Percentiles rank a stretch among this genome's conserved stretches.
phyloP scores from a whole-genome alignment of 2,797 vertebrate species.

The Leucoraja ocellata region DNA sequence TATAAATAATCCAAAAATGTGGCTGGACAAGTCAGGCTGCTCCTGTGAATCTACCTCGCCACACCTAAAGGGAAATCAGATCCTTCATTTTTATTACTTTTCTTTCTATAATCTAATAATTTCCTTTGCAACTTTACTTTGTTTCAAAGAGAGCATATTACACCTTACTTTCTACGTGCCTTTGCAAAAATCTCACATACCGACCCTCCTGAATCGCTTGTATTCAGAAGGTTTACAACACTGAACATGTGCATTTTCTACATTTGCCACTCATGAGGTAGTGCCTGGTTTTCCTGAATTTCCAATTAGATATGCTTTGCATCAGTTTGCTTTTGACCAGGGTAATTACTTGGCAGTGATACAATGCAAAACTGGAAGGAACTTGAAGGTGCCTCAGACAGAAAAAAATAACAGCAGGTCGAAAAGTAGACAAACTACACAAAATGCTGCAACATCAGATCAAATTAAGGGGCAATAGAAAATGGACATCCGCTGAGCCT shows the following conservation, averaged over 20 bases:
- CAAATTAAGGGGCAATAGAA: not conserved
- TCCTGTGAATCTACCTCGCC: not conserved
- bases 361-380: not conserved
- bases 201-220: too few species aligned
- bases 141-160: not conserved
- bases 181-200: too few species aligned
- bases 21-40: conserved; percentile 7
- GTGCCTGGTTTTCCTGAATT: conserved; percentile 53
- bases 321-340: not conserved
- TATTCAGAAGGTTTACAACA: conserved; percentile 38
- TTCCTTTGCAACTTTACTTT: not conserved
- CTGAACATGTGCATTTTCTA: conserved; percentile 60
- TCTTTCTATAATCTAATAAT: not conserved
- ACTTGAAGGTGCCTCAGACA: not conserved
- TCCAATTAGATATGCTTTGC: conserved; percentile 35
- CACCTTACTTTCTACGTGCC: not conserved
- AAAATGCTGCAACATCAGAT: not conserved
- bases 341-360: not conserved
- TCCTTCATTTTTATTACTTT: not conserved
- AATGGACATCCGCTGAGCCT: not conserved
- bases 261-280: conserved; percentile 56
- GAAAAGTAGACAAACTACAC: not conserved
- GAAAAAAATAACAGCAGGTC: not conserved
- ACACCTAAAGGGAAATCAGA: conserved; percentile 19
- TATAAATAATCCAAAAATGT: conserved; percentile 11